Base-by-base conservation (phyloP, 2,888 invertebrate species). In the Mellilla xanthometata region DNA sequence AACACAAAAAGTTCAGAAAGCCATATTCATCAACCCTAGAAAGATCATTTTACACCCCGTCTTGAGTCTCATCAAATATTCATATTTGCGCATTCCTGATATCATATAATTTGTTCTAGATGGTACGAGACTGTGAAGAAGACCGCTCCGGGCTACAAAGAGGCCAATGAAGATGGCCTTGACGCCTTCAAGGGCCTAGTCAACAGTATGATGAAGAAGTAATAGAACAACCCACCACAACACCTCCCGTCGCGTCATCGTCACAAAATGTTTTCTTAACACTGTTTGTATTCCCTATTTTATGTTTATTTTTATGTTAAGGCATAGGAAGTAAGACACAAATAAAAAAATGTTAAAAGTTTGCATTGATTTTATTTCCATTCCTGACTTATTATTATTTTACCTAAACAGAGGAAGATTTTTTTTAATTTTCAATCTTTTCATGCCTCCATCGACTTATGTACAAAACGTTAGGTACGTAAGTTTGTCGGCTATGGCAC, bases 131-230 rank as follows among this genome's bases (percentile, higher is more conserved):
- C 76, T 24, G 73, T 87, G 3, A 86, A 83, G 66, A 65, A 62
- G 49, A 71, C 84, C 2, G 88, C 87, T 0, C 86, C 88, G 0
- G 87, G 88, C 12, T 89, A 91, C 74, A 81, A 86, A 65, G 91
- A 91, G 42, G 87, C 91, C 49, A 92, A 92, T 68, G 87, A 90
- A 76, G 85, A 88, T 39, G 92, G 92, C 4, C 68, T 91, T 38
- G 83, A 86, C 31, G 91, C 90, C 10, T 91, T 92, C 81, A 92
- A 91, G 66, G 79, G 66, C 0, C 75, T 89, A 23, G 81, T 83
- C 59, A 80, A 76, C 62, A 81, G 71, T 65, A 74, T 86, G 75
- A 52, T 76, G 53, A 87, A 86, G 78, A 84, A 86, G 77, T 84
- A 75, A 79, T 52, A 27, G 30, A 44, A 31, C 24, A 12, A 31